Conservation (phyloP, 2,113 vertebrate species). For the Carollia perspicillata region DNA sequence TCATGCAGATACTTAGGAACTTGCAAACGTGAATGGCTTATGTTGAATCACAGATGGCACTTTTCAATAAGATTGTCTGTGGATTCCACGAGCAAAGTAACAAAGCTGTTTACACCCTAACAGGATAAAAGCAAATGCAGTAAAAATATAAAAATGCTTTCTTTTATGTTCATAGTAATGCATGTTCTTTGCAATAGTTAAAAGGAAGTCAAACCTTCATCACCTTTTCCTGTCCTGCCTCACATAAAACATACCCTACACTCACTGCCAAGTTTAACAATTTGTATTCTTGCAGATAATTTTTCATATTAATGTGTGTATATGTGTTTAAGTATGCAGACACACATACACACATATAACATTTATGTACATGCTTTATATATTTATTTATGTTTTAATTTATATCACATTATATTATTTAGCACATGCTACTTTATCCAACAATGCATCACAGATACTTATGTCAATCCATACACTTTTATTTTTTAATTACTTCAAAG, state of each 20-base stretch:
- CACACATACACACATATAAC: neutral
- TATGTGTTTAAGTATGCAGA: neutral
- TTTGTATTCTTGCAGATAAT: neutral
- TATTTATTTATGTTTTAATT: neutral
- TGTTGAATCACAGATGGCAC: neutral
- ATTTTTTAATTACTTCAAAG: neutral
- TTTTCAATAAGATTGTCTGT: neutral
- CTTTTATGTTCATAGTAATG: neutral
- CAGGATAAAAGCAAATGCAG: neutral
- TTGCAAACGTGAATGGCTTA: neutral
- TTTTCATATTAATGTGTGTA: neutral
- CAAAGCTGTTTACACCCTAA: neutral
- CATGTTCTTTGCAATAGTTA: neutral
- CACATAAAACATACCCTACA: neutral
- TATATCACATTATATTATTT: neutral
- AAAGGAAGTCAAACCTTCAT: neutral
- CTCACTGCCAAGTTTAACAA: neutral
- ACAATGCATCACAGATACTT: neutral
- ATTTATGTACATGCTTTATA: neutral
- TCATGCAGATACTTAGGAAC: neutral
- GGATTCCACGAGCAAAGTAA: neutral
- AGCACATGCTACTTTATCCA: neutral
- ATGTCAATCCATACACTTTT: neutral
- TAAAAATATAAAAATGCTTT: neutral
- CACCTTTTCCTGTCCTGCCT: neutral